A percentile compares a stretch with the other conserved stretches of the same genome.
phyloP scores from a whole-genome alignment of 2,113 vertebrate genomes.

The Aldabrachelys gigantea region DNA sequence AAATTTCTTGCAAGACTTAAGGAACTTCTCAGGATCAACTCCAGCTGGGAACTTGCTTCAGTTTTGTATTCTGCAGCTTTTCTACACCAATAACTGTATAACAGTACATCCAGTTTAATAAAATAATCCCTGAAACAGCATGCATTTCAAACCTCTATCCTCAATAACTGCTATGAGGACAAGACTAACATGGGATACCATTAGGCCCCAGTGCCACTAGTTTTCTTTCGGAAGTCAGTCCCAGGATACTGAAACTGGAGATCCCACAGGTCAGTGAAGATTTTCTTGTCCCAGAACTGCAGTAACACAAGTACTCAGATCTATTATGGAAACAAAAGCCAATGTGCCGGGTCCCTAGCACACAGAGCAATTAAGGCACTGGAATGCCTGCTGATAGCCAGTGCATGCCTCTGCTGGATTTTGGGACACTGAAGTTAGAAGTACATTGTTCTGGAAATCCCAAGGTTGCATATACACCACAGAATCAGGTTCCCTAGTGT shows the following conservation, averaged over 20 bases:
- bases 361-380: neutral
- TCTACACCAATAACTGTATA: neutral
- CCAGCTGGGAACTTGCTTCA: neutral
- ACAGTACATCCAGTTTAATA: neutral
- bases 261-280: neutral
- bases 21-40: neutral
- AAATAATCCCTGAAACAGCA: neutral
- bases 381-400: too few relatives aligned
- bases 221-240: neutral
- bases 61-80: neutral
- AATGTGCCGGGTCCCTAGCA: neutral
- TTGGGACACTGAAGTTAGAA: neutral
- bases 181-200: neutral
- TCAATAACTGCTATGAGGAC: neutral
- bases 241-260: too few relatives aligned
- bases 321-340: neutral
- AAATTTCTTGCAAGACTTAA: conserved; percentile 6
- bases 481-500: too few relatives aligned
- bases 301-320: neutral
- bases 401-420: neutral
- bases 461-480: neutral
- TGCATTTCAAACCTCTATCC: neutral
- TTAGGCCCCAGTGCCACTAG: neutral
- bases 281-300: neutral
- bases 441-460: neutral